phyloP scores from a whole-genome alignment of 2,888 invertebrate species.

The Sacculina carcini region DNA sequence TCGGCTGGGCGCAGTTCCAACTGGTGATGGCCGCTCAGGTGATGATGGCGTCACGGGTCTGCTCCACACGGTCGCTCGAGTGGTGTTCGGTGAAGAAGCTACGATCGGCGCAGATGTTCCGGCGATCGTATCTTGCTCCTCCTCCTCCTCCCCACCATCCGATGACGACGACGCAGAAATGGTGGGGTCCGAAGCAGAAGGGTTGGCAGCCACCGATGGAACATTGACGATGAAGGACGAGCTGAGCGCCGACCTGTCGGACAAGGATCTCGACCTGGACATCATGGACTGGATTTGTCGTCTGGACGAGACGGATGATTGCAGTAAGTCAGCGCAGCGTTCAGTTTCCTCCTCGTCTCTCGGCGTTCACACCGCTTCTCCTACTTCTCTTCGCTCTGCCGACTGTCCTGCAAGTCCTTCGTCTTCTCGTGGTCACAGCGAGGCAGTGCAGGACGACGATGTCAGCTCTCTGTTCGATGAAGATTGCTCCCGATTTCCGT shows the following conservation, averaged over 20 bases:
- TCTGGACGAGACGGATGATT: neutral
- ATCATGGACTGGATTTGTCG: no score
- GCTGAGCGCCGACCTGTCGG: neutral
- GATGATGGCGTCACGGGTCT: no score
- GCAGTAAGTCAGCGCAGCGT: no score
- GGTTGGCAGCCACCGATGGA: neutral
- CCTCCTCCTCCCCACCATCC: no score
- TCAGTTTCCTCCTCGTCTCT: neutral
- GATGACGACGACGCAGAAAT: neutral
- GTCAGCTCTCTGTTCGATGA: neutral
- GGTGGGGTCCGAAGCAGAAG: conserved; percentile 1
- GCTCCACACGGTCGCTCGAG: no score
- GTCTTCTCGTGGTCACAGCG: no score
- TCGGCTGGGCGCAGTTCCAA: conserved; percentile 1
- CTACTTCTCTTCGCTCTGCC: no score
- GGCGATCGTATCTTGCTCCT: no score
- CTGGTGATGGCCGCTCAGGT: neutral
- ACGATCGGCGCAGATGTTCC: no score
- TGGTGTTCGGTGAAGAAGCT: no score
- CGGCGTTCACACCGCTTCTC: no score
- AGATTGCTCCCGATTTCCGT: neutral
- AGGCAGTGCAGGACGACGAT: neutral
- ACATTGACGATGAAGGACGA: neutral
- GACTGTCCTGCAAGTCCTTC: no score
- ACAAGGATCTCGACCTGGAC: neutral